Base-by-base conservation (phyloP, 2,113 vertebrate genomes). In the Peromyscus maniculatus region DNA sequence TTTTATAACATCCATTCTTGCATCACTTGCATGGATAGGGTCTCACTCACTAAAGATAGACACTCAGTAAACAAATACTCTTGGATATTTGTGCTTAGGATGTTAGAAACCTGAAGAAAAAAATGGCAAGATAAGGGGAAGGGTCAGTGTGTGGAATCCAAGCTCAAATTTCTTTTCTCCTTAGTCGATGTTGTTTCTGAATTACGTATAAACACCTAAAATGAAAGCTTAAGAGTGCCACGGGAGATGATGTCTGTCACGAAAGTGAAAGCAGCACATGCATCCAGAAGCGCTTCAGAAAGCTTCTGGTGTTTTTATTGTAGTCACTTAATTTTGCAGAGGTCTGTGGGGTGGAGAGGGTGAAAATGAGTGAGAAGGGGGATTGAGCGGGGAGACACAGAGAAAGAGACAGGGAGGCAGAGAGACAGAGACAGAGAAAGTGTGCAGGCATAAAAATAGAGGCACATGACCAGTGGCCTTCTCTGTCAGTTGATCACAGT, bases 241-340 rank as follows among this genome's bases (percentile, higher is more conserved):
- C 28, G 49, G 36, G 22, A 31, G 12, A 7, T 64, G 16, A 24
- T 46, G 3, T 75, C 43, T 49, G 0, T 77, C 59, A 93, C 12
- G 31, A 55, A 71, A 66, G 16, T 57, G 31, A 96, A 89, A 86
- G 4, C 6, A 59, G 26, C 7, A 66, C 12, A 36, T 80, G 17
- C 92, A 91, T n/a, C 43, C 64, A n/a, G 59, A 10, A 66, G 5
- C 4, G 36, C 67, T 52, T 10, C 67, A 55, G 26, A 93, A 28
- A 87, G 2, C 77, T 92, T 36, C 84, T 95, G 15, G 7, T 84
- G 8, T 8, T 92, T 94, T 87, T 79, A 0, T 7, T 89, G 52
- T 33, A 96, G 93, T 77, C n/a, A 46, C 16, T 39, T 57, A 87
- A 88, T 19, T 43, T 80, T 94, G 11, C 11, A 89, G 13, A 93